phyloP scores from a whole-genome alignment of 2,113 vertebrate species.

The Phalacrocorax aristotelis region DNA sequence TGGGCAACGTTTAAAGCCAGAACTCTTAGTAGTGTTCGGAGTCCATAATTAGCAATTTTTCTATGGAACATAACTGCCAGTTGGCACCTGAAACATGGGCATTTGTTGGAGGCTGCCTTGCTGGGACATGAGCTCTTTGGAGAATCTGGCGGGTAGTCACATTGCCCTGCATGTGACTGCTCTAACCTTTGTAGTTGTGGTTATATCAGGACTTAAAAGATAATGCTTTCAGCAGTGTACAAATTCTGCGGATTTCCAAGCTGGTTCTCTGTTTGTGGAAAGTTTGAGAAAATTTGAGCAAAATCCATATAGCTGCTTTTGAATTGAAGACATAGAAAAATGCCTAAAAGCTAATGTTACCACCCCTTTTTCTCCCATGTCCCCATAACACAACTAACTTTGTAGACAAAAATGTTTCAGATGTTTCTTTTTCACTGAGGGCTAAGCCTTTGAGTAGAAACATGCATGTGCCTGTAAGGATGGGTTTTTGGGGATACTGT shows the following conservation, averaged over 20 bases:
- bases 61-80: neutral
- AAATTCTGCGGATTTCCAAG: neutral
- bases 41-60: neutral
- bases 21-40: neutral
- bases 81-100: neutral
- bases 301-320: neutral
- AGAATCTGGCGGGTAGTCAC: neutral
- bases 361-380: neutral
- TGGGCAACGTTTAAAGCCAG: neutral
- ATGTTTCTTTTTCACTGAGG: neutral
- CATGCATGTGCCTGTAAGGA: neutral
- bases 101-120: neutral
- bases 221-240: neutral
- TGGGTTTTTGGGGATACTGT: neutral
- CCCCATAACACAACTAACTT: neutral
- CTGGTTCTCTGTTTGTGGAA: neutral
- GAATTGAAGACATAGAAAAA: neutral
- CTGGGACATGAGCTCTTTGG: neutral
- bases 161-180: neutral
- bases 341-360: neutral
- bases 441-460: neutral
- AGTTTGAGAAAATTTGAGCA: neutral
- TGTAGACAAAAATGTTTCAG: neutral
- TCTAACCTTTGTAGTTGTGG: neutral
- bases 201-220: neutral